Percentiles rank a stretch among this genome's conserved stretches.
Conservation (phyloP, 2,797 vertebrate genomes). For the Carcharodon carcharias region DNA sequence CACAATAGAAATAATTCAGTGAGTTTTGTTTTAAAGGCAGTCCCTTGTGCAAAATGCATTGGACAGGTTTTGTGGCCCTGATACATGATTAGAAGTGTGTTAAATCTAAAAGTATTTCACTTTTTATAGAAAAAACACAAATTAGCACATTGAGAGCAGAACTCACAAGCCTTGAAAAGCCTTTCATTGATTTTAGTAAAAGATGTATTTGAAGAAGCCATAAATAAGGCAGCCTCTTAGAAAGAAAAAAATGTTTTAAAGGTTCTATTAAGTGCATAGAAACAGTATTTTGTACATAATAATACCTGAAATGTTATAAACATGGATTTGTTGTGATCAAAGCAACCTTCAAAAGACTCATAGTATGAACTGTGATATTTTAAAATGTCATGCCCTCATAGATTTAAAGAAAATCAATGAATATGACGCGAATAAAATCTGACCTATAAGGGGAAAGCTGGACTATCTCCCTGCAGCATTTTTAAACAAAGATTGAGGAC, state of each 20-base stretch:
- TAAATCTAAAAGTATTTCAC: not conserved
- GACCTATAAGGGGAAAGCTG: not conserved
- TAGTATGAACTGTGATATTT: not conserved
- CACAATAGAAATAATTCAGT: not conserved
- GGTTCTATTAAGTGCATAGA: not conserved
- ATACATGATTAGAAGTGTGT: not conserved
- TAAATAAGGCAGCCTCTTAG: not conserved
- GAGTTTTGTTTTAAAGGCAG: no score
- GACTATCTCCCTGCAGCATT: not conserved
- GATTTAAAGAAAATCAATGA: slow-evolving; percentile 25
- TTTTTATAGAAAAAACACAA: not conserved
- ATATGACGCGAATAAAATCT: slow-evolving; percentile 24
- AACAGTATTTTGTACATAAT: not conserved
- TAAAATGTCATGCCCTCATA: slow-evolving; percentile 32
- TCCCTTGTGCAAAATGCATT: not conserved
- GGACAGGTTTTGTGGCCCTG: not conserved
- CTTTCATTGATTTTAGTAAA: not conserved
- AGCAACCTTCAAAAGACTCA: not conserved
- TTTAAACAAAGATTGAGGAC: slow-evolving; percentile 1
- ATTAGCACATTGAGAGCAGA: not conserved
- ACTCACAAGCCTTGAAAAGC: not conserved
- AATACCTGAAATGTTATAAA: not conserved
- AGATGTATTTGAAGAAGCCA: not conserved
- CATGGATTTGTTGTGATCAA: not conserved
- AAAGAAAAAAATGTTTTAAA: not conserved